Percentiles rank a stretch among this genome's conserved stretches.
Conservation (phyloP, 1,140 invertebrate genomes). For the Neodiprion virginianus region DNA sequence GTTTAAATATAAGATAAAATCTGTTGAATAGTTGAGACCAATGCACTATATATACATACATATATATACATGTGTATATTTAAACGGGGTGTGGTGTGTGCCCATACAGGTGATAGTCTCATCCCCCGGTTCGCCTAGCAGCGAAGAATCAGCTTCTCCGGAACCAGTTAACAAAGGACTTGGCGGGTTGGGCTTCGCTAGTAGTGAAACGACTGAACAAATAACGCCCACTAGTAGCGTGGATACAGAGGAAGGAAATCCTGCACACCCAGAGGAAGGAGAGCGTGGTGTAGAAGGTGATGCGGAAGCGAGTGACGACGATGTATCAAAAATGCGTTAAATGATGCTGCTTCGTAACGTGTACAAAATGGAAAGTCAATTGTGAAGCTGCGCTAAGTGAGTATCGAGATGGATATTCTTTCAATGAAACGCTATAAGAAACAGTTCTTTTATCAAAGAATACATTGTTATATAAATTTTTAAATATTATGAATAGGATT, state of each 20-base stretch:
- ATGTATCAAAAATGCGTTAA: conserved; percentile 37
- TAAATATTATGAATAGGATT: neutral
- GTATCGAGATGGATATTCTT: neutral
- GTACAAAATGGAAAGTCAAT: conserved; percentile 5
- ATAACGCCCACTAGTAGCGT: conserved; percentile 68
- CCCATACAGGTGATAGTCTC: conserved; percentile 71
- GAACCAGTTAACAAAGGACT: conserved; percentile 71
- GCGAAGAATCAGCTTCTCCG: conserved; percentile 70
- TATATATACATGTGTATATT: neutral
- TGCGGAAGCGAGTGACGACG: conserved; percentile 66
- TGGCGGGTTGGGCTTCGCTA: conserved; percentile 43
- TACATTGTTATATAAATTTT: conserved; percentile 8
- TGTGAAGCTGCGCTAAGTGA: conserved; percentile 1
- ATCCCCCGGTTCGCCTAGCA: conserved; percentile 76
- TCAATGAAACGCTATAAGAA: conserved; percentile 2
- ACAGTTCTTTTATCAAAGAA: conserved; percentile 2
- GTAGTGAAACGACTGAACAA: conserved; percentile 57
- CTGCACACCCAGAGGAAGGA: conserved; percentile 59
- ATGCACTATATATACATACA: no score
- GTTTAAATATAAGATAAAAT: no score
- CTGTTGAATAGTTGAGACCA: no score
- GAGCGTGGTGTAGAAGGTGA: conserved; percentile 67
- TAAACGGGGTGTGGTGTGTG: conserved; percentile 22
- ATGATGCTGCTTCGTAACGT: neutral
- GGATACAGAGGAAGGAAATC: conserved; percentile 66